Percentiles rank a stretch among this genome's conserved stretches.
Evolutionary conservation across 37 sponge, comb jelly and placozoan species (phyloP).

Genomic region (Aplysina aerophoba): DNA sequence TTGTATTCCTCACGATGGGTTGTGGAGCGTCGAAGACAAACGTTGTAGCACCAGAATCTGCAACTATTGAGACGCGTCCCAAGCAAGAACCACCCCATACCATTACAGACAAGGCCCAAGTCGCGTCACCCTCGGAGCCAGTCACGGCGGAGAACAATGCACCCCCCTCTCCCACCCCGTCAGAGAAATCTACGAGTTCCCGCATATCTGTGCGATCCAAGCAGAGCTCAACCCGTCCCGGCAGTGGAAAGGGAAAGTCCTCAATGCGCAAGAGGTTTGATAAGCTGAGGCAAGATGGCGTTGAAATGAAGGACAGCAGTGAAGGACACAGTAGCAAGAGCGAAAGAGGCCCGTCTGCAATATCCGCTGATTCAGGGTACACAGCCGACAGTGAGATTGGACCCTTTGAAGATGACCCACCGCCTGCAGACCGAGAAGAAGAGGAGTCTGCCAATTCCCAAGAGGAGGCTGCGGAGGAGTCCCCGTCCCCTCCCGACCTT

Average conservation of each 20-base stretch:
- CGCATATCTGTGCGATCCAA: constrained; percentile 24
- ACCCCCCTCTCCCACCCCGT: constrained; percentile 11
- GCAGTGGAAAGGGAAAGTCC: constrained; percentile 2
- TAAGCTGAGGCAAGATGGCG: constrained; percentile 12
- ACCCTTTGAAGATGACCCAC: not conserved
- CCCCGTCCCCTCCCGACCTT: constrained; percentile 8
- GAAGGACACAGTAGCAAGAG: not conserved
- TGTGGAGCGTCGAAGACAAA: constrained; percentile 33
- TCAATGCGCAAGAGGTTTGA: constrained; percentile 21
- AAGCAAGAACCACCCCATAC: not conserved
- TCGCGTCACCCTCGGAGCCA: not conserved
- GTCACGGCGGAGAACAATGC: not conserved
- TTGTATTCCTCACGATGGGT: constrained; percentile 1
- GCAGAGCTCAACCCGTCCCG: not conserved
- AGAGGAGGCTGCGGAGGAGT: not conserved
- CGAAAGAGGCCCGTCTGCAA: not conserved
- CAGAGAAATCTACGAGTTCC: constrained; percentile 14
- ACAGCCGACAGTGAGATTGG: not conserved
- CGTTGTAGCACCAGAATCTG: constrained; percentile 24
- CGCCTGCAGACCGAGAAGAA: not conserved
- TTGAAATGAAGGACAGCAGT: not conserved
- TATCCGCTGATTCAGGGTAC: not conserved
- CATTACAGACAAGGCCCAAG: not conserved
- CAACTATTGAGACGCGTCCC: constrained; percentile 24
- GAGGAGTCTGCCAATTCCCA: too few relatives aligned